A percentile compares a stretch with the other conserved stretches of the same genome.
Conservation (phyloP, 2,113 vertebrate genomes). For the Etheostoma spectabile region DNA sequence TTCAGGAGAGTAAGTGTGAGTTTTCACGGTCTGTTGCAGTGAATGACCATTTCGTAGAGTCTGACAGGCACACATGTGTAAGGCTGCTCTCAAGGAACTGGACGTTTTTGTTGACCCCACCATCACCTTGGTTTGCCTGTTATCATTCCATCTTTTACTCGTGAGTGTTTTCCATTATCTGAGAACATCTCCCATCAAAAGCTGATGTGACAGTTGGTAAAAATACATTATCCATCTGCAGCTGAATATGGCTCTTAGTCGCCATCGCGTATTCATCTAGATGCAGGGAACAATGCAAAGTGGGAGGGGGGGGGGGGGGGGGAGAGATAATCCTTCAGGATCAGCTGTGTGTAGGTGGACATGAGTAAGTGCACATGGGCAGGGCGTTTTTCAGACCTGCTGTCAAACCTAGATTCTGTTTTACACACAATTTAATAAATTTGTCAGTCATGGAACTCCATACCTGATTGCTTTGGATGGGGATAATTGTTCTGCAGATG, state of each 20-base stretch:
- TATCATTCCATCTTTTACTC: constrained; percentile 14
- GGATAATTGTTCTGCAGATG: not conserved
- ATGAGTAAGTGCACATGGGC: constrained; percentile 58
- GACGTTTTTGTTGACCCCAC: not conserved
- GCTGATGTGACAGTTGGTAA: constrained; percentile 37
- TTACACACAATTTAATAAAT: not conserved
- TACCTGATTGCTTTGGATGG: constrained; percentile 1
- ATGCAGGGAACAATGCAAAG: constrained; percentile 43
- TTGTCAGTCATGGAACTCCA: not conserved
- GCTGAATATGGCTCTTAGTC: constrained; percentile 41
- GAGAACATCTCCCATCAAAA: constrained; percentile 21
- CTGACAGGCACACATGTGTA: not conserved
- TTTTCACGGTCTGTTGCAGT: not conserved
- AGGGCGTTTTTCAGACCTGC: not conserved
- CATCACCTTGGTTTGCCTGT: constrained; percentile 7
- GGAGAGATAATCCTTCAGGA: constrained; percentile 77
- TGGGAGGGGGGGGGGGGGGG: constrained; percentile 34
- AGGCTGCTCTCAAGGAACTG: not conserved
- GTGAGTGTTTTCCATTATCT: constrained; percentile 40
- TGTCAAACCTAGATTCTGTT: not conserved
- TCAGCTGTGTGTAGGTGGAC: constrained; percentile 84
- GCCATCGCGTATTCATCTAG: constrained; percentile 61
- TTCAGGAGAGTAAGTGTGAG: not conserved
- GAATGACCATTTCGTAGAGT: not conserved
- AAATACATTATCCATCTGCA: constrained; percentile 44